Conservation (phyloP, 1,140 invertebrate species). For the Lamellibrachia luymesi region DNA sequence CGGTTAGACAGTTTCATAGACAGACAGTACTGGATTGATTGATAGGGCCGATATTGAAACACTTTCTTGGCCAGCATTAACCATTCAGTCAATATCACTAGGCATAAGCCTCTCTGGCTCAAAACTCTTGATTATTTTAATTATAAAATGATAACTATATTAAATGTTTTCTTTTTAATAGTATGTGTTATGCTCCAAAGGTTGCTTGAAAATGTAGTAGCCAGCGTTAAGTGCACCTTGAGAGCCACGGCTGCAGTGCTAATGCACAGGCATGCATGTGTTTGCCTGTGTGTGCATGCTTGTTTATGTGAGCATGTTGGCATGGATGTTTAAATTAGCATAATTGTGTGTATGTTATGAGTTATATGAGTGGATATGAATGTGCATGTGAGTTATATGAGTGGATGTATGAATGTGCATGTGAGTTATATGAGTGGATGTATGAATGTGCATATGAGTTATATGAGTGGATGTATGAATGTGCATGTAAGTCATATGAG, state of each 20-base stretch:
- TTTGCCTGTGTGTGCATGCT: background rate
- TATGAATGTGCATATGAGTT: background rate
- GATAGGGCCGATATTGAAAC: background rate
- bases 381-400: background rate
- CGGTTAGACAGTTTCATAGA: background rate
- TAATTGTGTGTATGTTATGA: background rate
- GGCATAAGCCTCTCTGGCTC: background rate
- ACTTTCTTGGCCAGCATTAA: background rate
- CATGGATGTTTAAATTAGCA: background rate
- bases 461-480: background rate
- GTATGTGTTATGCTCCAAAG: background rate
- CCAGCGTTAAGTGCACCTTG: background rate
- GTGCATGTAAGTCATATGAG: too few species aligned
- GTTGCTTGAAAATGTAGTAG: background rate
- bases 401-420: background rate
- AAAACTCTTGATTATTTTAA: background rate
- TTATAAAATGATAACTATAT: background rate
- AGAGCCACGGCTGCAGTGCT: background rate
- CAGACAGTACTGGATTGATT: background rate
- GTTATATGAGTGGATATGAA: background rate
- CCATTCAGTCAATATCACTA: background rate
- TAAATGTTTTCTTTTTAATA: background rate
- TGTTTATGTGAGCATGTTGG: background rate
- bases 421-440: too few species aligned
- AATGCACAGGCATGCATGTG: background rate